These are phyloP conservation scores for Drosophila biarmipes DNA, from an alignment of 1,140 invertebrate species.

Conservation along the genomic window DNA sequence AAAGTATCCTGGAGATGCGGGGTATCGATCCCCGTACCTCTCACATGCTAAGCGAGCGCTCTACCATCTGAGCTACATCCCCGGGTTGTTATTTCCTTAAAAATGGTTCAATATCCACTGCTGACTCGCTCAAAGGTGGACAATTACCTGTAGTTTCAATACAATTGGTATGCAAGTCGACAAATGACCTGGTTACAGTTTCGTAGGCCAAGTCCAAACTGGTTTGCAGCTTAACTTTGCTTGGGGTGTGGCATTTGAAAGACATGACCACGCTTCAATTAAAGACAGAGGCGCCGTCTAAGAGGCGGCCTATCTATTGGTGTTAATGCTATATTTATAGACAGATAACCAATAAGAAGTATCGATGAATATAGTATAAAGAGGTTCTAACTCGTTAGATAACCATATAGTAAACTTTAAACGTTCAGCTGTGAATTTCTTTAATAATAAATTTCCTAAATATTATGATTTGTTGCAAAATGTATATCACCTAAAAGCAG, in stretches of 20 bases:
- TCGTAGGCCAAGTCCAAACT: slow-evolving; percentile 50
- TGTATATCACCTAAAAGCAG: neutral
- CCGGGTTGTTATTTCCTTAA: slow-evolving; percentile 16
- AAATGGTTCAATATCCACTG: slow-evolving; percentile 23
- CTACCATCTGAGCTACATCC: slow-evolving; percentile 88
- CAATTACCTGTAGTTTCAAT: slow-evolving; percentile 32
- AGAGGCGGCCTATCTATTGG: neutral
- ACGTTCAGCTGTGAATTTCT: too few species aligned
- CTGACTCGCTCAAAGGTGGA: slow-evolving; percentile 1
- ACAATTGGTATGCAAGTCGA: slow-evolving; percentile 43
- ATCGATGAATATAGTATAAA: too few species aligned
- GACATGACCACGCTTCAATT: slow-evolving; percentile 21
- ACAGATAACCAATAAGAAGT: neutral
- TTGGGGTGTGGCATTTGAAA: slow-evolving; percentile 39
- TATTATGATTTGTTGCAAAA: neutral
- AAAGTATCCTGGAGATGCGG: slow-evolving; percentile 86
- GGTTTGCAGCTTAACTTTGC: slow-evolving; percentile 48
- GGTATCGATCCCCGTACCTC: slow-evolving; percentile 93
- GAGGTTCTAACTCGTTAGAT: too few species aligned
- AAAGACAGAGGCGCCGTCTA: neutral
- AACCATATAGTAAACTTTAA: too few species aligned
- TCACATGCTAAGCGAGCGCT: slow-evolving; percentile 94
- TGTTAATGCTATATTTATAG: neutral
- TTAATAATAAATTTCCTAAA: neutral
- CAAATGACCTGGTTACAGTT: slow-evolving; percentile 18